Evolutionary conservation across 2,797 vertebrate species (phyloP).

Genomic region (Ptychadena robeensis): DNA sequence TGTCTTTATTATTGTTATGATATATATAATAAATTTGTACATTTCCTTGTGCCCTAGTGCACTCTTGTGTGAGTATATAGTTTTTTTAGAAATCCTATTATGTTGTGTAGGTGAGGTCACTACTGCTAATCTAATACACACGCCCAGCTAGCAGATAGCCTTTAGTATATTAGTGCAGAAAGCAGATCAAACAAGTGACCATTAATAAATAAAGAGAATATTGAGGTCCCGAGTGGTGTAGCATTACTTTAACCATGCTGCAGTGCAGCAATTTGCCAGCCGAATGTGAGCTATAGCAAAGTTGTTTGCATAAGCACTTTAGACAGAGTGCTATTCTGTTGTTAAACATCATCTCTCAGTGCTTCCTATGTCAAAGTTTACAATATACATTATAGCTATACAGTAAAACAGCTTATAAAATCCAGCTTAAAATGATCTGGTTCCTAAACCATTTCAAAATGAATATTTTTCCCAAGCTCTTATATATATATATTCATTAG

Average conservation of each 20-base stretch:
- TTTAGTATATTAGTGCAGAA: slow-evolving; percentile 24
- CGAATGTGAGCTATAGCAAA: slow-evolving; percentile 20
- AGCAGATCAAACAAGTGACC: slow-evolving; percentile 39
- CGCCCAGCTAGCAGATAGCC: slow-evolving; percentile 27
- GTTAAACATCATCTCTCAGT: not conserved
- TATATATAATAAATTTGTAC: too few relatives aligned
- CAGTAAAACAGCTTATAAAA: too few relatives aligned
- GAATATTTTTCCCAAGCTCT: too few relatives aligned
- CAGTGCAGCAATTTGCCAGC: slow-evolving; percentile 47
- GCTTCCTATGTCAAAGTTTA: not conserved
- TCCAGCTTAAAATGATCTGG: too few relatives aligned
- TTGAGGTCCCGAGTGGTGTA: slow-evolving; percentile 28
- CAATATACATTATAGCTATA: not conserved
- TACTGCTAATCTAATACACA: slow-evolving; percentile 16
- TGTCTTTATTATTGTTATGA: too few relatives aligned
- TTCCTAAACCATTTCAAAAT: too few relatives aligned
- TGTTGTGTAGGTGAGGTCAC: slow-evolving; percentile 20
- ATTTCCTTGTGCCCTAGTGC: too few relatives aligned
- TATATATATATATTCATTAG: too few relatives aligned
- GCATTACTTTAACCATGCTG: slow-evolving; percentile 30
- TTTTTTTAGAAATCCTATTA: slow-evolving; percentile 9
- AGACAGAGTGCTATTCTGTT: not conserved
- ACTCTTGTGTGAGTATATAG: too few relatives aligned
- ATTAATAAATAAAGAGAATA: slow-evolving; percentile 50
- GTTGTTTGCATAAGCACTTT: slow-evolving; percentile 15